Percentiles rank a stretch among this genome's conserved stretches.
Conservation (phyloP, 2,113 vertebrate species). For the Pollimyrus isidori region DNA sequence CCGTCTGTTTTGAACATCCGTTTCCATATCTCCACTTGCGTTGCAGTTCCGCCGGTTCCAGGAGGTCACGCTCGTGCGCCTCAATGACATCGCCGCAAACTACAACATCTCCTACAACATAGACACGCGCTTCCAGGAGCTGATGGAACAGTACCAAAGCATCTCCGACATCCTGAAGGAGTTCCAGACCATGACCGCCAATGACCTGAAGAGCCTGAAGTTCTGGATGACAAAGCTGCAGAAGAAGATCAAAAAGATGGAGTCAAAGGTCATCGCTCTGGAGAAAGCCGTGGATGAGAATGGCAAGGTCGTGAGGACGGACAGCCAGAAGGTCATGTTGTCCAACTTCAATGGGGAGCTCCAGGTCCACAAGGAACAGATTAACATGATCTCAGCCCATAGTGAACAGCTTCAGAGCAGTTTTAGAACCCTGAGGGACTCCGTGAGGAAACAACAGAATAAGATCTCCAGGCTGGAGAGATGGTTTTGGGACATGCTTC, state of each 20-base stretch:
- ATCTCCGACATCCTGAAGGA: conserved; percentile 13
- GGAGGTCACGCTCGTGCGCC: conserved; percentile 51
- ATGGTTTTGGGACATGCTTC: conserved; percentile 4
- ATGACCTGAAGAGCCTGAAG: conserved; percentile 43
- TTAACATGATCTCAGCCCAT: conserved; percentile 39
- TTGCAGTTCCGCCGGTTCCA: conserved; percentile 63
- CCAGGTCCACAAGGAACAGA: conserved; percentile 35
- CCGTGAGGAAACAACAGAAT: conserved; percentile 34
- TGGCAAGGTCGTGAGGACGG: conserved; percentile 23
- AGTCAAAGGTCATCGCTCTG: conserved; percentile 47
- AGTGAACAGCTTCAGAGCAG: conserved; percentile 39
- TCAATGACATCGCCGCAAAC: conserved; percentile 59
- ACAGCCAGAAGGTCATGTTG: conserved; percentile 25
- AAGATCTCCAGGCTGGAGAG: conserved; percentile 40
- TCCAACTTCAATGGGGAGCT: conserved; percentile 43
- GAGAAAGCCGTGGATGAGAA: conserved; percentile 35
- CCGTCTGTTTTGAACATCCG: not conserved
- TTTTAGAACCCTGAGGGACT: conserved; percentile 27
- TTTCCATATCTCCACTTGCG: not conserved
- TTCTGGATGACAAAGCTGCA: conserved; percentile 42
- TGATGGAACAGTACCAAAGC: conserved; percentile 41
- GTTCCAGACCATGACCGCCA: conserved; percentile 25
- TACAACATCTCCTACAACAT: conserved; percentile 58
- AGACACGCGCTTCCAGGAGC: conserved; percentile 45
- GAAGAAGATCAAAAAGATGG: conserved; percentile 50